Base-by-base conservation (phyloP, 1,140 invertebrate species). In the Cotesia glomerata region DNA sequence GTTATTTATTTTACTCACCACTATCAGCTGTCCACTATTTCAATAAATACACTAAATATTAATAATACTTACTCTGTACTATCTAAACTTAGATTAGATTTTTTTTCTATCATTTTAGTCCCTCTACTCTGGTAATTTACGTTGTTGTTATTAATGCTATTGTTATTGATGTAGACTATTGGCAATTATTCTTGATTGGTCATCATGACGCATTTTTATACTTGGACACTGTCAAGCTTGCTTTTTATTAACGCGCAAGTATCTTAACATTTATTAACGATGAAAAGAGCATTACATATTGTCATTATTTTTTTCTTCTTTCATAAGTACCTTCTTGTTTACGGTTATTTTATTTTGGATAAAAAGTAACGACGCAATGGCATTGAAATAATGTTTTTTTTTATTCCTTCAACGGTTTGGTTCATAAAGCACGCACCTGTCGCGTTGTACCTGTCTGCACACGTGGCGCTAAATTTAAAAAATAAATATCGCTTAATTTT, bases 401-500 rank as follows among this genome's bases (percentile, higher is more conserved):
- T 14, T 58, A 32, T 26, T 34, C 14, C 16, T 18, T 18, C 18
- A 18, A 16, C 18, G 2, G 16, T 18, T 9, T 58, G 39, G 39
- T 58, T 16, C 16, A 18, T 61, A n/a, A 18, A 3, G 8, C 16
- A 59, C 67, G 49, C 56, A 69, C 32, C 35, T 69, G 36, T 18
- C 56, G 18, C 16, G 14, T 54, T 67, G 26, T 65, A 49, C 49
- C 49, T 52, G 49, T 36, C 39, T n/a, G 26, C 18, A 18, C 18
- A 58, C 56, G 16, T 58, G 56, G 59, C 65, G 58, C 8, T 13
- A 73, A 71, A 69, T 51, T 71, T 69, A 69, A 45, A 67, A 34
- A 74, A 36, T 58, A 45, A 45, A 45, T 45, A 45, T 11, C 39
- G 5, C 39, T 45, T 5, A 26, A 26, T 26, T 26, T 26, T 26